Evolutionary conservation across 2,113 vertebrate species (phyloP), one percentile per base, ranked within the genome.

Genomic region (Poeciliopsis prolifica): DNA sequence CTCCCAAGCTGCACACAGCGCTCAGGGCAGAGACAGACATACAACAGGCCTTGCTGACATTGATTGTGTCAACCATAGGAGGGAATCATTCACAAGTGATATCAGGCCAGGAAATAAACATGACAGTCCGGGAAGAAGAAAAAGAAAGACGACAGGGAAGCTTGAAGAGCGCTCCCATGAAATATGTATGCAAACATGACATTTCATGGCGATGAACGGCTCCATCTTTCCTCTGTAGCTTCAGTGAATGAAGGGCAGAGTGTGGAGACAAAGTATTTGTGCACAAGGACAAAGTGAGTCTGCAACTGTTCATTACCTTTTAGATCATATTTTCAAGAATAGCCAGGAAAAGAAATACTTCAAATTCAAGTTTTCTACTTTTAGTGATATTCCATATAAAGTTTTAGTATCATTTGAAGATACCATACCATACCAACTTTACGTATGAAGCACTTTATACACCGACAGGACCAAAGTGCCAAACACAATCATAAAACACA

Each of bases 181-280:
- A 88, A 86, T 79, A 84, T 86, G 62, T 51, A 87, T 69, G 72
- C 61, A 65, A 79, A 88, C 87, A 86, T 79, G 83, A 88, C 76
- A 30, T n/a, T 24, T 77, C 70, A 37, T 6, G 61, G 80, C 63
- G 70, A 74, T 61, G 24, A 73, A 51, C 22, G 15, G 29, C 66
- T 76, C 58, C 65, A 62, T 78, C 81, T 84, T 74, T 77, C 63
- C 58, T 82, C 5, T 31, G 82, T 79, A 67, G 79, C 65, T 51
- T 77, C 35, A 63, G 40, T 75, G 70, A 65, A 65, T 65, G 51
- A 83, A 65, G 37, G 29, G 66, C 64, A 74, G n/a, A 68, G 72
- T 48, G 73, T 48, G 74, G 69, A 83, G 35, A 51, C 48, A n/a
- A 65, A 81, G 75, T 24, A 70, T 44, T 73, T 22, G 67, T 75